phyloP scores from a whole-genome alignment of 2,797 vertebrate species.

The Graptemys geographica region DNA sequence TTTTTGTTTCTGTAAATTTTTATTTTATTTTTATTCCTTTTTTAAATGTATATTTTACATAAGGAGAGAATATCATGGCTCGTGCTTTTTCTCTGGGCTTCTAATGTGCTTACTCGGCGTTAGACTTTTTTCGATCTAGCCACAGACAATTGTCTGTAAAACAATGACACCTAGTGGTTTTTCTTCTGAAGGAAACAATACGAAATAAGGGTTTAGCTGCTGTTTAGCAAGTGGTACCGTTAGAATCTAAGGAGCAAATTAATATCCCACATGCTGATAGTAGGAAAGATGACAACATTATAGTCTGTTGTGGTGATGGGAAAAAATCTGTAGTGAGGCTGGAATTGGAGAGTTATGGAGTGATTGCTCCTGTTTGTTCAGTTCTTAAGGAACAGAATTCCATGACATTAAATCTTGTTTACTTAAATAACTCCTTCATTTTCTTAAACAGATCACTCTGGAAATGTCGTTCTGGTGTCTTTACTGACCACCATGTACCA shows the following conservation, averaged over 20 bases:
- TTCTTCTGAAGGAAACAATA: slow-evolving; percentile 1
- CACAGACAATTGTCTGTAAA: slow-evolving; percentile 67
- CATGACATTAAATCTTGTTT: background rate
- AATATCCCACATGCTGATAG: background rate
- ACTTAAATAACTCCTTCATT: background rate
- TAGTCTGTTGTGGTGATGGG: background rate
- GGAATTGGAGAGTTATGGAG: background rate
- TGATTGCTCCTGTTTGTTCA: background rate
- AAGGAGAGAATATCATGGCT: background rate
- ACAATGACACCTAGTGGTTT: slow-evolving; percentile 84
- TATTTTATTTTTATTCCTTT: background rate
- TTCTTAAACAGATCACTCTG: background rate
- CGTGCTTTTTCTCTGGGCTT: background rate
- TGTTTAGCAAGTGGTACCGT: fast-evolving
- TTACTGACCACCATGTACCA: background rate
- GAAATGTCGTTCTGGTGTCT: background rate
- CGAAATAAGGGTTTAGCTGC: background rate
- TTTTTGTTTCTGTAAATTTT: background rate
- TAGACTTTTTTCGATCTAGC: background rate
- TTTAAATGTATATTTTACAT: background rate
- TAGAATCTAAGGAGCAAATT: background rate
- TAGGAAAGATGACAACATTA: background rate
- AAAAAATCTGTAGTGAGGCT: background rate
- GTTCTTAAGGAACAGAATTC: background rate
- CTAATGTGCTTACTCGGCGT: background rate